A percentile compares a stretch with the other conserved stretches of the same genome.
phyloP scores from a whole-genome alignment of 2,113 vertebrate genomes.

The Misgurnus anguillicaudatus region DNA sequence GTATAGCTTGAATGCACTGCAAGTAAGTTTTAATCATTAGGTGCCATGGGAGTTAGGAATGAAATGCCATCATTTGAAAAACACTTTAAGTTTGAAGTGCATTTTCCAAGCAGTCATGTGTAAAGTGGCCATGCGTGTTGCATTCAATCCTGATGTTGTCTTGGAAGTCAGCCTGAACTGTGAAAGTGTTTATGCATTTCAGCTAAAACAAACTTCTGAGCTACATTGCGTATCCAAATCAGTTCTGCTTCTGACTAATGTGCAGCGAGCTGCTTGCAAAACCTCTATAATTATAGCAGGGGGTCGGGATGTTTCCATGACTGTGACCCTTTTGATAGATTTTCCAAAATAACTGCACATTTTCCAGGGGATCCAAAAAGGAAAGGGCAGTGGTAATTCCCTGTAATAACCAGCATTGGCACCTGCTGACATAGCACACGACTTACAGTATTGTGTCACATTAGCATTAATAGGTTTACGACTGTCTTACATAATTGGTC shows the following conservation, averaged over 20 bases:
- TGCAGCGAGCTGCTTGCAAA: constrained; percentile 59
- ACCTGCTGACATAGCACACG: not conserved
- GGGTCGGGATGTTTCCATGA: constrained; percentile 63
- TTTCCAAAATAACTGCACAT: constrained; percentile 51
- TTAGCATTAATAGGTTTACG: not conserved
- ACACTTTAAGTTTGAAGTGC: constrained; percentile 22
- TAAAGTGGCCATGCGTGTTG: constrained; percentile 33
- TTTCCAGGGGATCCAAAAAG: constrained; percentile 61
- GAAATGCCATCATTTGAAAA: constrained; percentile 14
- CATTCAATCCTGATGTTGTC: constrained; percentile 59
- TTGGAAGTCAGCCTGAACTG: constrained; percentile 50
- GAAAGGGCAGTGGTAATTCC: constrained; percentile 51
- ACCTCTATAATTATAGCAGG: constrained; percentile 59
- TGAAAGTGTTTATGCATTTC: constrained; percentile 50
- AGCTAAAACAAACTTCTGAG: not conserved
- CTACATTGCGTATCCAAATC: not conserved
- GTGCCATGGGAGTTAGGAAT: not conserved
- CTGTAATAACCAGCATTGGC: constrained; percentile 34
- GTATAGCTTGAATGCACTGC: too few relatives aligned
- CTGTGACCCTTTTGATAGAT: constrained; percentile 45
- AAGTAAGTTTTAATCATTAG: constrained; percentile 1
- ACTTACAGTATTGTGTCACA: not conserved
- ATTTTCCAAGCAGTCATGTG: constrained; percentile 33
- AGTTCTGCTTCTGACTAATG: constrained; percentile 59
- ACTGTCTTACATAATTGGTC: not conserved